Evolutionary conservation across 2,797 vertebrate species (phyloP).

Genomic region (Propithecus perrieri): DNA sequence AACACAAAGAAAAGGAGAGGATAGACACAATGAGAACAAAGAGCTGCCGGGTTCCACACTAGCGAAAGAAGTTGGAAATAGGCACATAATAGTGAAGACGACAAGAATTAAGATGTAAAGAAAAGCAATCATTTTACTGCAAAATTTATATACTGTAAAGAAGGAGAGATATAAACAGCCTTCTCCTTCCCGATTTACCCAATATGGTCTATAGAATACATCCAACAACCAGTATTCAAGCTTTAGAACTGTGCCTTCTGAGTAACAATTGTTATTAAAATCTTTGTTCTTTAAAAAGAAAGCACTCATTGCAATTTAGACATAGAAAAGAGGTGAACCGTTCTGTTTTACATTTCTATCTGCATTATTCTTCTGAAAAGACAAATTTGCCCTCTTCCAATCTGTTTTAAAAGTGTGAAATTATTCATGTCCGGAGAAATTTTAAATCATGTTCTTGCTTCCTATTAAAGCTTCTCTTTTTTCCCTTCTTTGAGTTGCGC

Average conservation of each 20-base stretch:
- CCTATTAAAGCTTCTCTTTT: neutral
- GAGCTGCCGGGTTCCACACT: conserved; percentile 63
- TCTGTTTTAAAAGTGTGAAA: conserved; percentile 47
- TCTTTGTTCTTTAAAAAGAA: conserved; percentile 19
- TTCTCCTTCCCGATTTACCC: neutral
- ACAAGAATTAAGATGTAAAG: conserved; percentile 43
- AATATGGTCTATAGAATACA: neutral
- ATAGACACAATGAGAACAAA: conserved; percentile 80
- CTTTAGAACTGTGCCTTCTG: conserved; percentile 21
- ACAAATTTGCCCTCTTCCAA: neutral
- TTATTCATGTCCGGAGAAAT: conserved; percentile 29
- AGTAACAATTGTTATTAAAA: conserved; percentile 4
- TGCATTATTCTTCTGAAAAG: conserved; percentile 36
- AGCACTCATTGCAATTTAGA: conserved; percentile 6
- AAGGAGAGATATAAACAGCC: conserved; percentile 20
- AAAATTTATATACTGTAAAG: neutral
- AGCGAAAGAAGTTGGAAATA: conserved; percentile 62
- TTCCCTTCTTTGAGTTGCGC: neutral
- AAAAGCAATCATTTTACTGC: conserved; percentile 27
- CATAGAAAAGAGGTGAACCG: neutral
- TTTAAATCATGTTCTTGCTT: conserved; percentile 3
- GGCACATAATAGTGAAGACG: conserved; percentile 14
- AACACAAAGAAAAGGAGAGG: conserved; percentile 79
- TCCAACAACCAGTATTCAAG: conserved; percentile 38
- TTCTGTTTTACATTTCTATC: conserved; percentile 15